These are phyloP conservation scores for Abrostola triplasia DNA, from an alignment of 2,888 invertebrate species.

Conservation along the genomic window DNA sequence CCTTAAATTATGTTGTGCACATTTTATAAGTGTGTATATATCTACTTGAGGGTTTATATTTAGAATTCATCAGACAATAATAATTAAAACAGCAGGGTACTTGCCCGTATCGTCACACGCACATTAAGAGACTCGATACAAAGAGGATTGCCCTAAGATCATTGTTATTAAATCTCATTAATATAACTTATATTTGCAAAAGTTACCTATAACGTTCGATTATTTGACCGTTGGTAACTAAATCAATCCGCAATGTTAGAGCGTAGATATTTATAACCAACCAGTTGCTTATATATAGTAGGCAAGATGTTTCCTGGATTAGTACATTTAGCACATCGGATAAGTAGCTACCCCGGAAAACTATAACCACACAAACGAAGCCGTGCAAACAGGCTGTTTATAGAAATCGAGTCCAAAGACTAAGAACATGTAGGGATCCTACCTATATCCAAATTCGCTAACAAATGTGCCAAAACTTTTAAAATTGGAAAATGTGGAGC, in stretches of 20 bases:
- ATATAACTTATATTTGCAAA: too few relatives aligned
- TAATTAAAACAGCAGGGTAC: conserved; percentile 38
- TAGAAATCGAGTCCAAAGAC: not conserved
- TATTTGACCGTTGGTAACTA: too few relatives aligned
- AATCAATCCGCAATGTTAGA: too few relatives aligned
- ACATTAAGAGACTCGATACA: conserved; percentile 27
- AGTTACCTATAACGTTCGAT: too few relatives aligned
- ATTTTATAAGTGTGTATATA: conserved; percentile 9
- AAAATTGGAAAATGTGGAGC: not conserved
- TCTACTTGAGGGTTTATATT: conserved; percentile 20
- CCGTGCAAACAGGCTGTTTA: too few relatives aligned
- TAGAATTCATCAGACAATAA: conserved; percentile 21
- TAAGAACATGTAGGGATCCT: not conserved
- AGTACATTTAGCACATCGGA: too few relatives aligned
- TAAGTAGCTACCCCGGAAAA: too few relatives aligned
- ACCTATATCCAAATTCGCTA: not conserved
- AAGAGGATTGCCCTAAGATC: conserved; percentile 4
- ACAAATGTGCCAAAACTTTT: not conserved
- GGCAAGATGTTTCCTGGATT: too few relatives aligned
- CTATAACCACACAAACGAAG: too few relatives aligned
- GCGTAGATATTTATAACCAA: too few relatives aligned
- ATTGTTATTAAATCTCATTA: conserved; percentile 32
- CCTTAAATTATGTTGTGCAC: conserved; percentile 49
- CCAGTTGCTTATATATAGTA: too few relatives aligned
- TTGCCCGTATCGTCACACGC: conserved; percentile 23